These are phyloP conservation scores for Harpagifer antarcticus DNA, from an alignment of 2,797 vertebrate genomes.

Conservation along the genomic window DNA sequence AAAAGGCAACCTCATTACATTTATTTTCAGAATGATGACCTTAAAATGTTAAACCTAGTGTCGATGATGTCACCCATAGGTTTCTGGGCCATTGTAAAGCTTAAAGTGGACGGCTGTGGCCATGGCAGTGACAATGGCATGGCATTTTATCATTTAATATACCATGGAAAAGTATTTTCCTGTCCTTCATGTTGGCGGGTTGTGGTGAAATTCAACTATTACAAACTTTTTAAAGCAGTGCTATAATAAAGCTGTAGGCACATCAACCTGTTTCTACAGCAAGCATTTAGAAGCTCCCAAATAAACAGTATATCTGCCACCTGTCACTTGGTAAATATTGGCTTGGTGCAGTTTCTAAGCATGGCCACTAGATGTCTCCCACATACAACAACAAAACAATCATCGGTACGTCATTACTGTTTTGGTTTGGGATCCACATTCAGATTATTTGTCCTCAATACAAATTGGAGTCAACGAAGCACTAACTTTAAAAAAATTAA, in stretches of 20 bases:
- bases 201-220: slow-evolving; percentile 7
- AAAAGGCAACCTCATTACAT: no score
- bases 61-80: no score
- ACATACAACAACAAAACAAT: background rate
- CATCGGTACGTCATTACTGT: background rate
- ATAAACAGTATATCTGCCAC: background rate
- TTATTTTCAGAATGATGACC: no score
- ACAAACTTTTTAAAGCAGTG: background rate
- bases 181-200: background rate
- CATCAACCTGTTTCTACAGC: background rate
- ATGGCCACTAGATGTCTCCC: slow-evolving; percentile 66
- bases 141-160: no score
- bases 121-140: no score
- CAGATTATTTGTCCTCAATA: background rate
- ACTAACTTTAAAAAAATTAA: background rate
- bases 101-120: no score
- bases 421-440: background rate
- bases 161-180: no score
- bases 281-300: background rate
- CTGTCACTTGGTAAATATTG: background rate
- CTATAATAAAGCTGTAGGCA: background rate
- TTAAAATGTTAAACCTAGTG: no score
- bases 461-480: accelerated
- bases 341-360: slow-evolving; percentile 1
- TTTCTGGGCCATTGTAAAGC: no score